A percentile compares a stretch with the other conserved stretches of the same genome.
Evolutionary conservation across 1,140 invertebrate genomes (phyloP).

Genomic region (Papilio aristodemus): DNA sequence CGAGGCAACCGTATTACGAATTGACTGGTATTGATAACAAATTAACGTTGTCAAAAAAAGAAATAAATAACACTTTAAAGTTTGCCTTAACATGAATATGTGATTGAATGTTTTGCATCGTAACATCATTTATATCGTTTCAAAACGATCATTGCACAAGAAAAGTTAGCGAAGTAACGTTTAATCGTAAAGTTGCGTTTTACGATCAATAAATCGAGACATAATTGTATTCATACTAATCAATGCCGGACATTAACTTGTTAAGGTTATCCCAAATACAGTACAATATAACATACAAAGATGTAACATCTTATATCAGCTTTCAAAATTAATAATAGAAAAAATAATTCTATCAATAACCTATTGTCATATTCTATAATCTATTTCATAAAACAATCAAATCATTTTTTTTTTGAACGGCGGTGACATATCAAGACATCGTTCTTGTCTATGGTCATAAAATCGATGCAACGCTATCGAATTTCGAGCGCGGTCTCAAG

Average conservation of each 20-base stretch:
- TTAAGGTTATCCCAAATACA: conserved; percentile 11
- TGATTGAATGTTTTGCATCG: conserved; percentile 21
- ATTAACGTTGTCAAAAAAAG: no score
- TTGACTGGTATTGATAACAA: no score
- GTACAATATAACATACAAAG: background rate
- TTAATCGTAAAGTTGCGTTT: conserved; percentile 18
- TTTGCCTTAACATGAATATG: conserved; percentile 15
- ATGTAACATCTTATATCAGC: no score
- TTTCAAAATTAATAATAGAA: no score
- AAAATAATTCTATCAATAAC: no score
- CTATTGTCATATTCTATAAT: no score
- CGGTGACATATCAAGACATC: conserved; percentile 1
- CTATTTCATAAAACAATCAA: no score
- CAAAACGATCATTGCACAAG: conserved; percentile 8
- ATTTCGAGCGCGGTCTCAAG: conserved; percentile 58
- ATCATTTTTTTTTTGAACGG: background rate
- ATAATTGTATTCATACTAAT: conserved; percentile 19
- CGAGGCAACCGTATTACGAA: no score
- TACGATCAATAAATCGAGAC: conserved; percentile 18
- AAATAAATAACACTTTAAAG: background rate
- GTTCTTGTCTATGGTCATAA: conserved; percentile 20
- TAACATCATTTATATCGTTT: conserved; percentile 20
- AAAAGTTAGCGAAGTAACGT: conserved; percentile 24
- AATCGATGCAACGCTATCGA: conserved; percentile 40
- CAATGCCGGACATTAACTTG: background rate